Evolutionary conservation across 2,113 vertebrate species (phyloP).

Genomic region (Nibea coibor): DNA sequence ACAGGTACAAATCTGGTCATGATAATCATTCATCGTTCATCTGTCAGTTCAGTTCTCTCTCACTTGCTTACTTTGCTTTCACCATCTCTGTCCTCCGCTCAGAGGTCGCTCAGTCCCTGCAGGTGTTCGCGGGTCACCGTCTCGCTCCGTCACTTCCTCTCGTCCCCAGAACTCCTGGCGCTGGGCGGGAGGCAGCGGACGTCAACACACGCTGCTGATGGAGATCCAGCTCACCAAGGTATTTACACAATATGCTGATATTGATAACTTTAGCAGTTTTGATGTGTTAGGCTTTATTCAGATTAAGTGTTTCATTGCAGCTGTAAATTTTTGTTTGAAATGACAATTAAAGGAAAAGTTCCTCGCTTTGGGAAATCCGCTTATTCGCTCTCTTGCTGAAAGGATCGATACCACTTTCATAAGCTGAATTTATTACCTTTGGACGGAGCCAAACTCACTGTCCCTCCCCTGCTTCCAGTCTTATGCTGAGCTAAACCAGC

Average conservation of each 20-base stretch:
- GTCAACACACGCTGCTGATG: slow-evolving; percentile 91
- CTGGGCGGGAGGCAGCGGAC: slow-evolving; percentile 87
- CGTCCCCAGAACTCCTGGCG: slow-evolving; percentile 94
- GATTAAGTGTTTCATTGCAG: neutral
- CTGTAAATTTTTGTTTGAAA: neutral
- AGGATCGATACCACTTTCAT: neutral
- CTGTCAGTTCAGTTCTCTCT: neutral
- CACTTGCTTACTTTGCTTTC: too few species aligned
- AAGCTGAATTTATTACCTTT: neutral
- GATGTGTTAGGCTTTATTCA: neutral
- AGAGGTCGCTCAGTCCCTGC: slow-evolving; percentile 76
- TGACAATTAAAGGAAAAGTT: neutral
- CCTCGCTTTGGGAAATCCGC: neutral
- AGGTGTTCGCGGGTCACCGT: slow-evolving; percentile 87
- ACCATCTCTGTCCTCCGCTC: neutral
- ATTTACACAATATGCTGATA: neutral
- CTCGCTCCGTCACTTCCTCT: slow-evolving; percentile 83
- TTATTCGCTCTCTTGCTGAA: neutral
- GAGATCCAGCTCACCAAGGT: slow-evolving; percentile 95
- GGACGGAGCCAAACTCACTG: neutral
- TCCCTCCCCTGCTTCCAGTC: neutral
- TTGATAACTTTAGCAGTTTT: neutral
- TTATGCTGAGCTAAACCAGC: neutral
- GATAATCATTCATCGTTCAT: neutral
- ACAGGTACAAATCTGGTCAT: slow-evolving; percentile 66